A percentile compares a stretch with the other conserved stretches of the same genome.
These are phyloP conservation scores for Psittacus erithacus DNA, from an alignment of 2,113 vertebrate species.

Conservation along the genomic window DNA sequence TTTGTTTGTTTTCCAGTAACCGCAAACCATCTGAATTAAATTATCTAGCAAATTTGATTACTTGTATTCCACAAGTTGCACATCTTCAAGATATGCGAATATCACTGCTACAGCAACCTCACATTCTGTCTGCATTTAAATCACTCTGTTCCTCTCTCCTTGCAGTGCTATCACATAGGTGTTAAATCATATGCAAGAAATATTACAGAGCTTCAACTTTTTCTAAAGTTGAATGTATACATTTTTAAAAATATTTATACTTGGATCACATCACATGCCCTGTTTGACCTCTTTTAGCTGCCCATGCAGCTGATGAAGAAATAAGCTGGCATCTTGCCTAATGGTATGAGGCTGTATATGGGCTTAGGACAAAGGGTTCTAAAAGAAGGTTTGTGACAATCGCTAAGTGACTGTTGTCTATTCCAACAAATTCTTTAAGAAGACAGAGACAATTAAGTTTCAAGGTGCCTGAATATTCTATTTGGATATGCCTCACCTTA, in stretches of 20 bases:
- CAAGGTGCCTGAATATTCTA: background rate
- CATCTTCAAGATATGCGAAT: conserved; percentile 46
- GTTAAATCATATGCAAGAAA: background rate
- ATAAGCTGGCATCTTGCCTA: background rate
- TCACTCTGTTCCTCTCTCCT: background rate
- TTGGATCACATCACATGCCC: background rate
- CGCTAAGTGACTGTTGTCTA: background rate
- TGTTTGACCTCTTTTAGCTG: background rate
- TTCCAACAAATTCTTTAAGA: background rate
- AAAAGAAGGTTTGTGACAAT: background rate
- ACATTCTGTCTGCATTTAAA: conserved; percentile 7
- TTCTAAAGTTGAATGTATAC: background rate
- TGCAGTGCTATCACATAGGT: background rate
- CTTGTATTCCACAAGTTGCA: conserved; percentile 52
- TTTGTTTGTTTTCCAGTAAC: conserved; percentile 64
- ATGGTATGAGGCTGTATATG: background rate
- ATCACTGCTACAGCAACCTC: conserved; percentile 17
- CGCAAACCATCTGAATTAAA: conserved; percentile 60
- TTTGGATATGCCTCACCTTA: background rate
- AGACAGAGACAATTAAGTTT: background rate
- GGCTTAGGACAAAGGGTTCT: background rate
- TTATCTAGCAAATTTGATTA: conserved; percentile 58
- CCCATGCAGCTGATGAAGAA: background rate
- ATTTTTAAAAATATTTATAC: background rate
- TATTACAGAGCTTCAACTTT: background rate